Conservation (phyloP, 2,113 vertebrate genomes). For the Anthoscopus minutus region DNA sequence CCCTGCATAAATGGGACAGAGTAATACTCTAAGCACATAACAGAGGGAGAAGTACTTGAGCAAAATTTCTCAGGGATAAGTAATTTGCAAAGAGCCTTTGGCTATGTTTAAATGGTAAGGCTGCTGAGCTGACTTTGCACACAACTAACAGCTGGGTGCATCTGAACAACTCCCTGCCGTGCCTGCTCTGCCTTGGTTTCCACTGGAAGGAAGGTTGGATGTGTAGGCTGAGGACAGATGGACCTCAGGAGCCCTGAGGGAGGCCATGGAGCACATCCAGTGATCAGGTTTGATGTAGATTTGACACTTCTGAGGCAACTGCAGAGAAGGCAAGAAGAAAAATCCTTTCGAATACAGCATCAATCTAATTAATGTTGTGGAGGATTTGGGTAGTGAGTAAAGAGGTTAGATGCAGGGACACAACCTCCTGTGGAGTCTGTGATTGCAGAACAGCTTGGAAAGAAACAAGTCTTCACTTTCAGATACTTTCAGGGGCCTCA, state of each 20-base stretch:
- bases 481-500: too few relatives aligned
- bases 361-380: constrained; percentile 36
- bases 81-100: not conserved
- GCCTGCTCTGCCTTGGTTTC: not conserved
- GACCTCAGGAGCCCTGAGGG: constrained; percentile 2
- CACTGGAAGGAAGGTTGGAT: not conserved
- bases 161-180: not conserved
- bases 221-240: not conserved
- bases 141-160: not conserved
- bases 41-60: not conserved
- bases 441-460: constrained; percentile 16
- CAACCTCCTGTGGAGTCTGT: constrained; percentile 32
- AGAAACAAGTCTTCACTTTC: constrained; percentile 3
- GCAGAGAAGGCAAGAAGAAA: constrained; percentile 4
- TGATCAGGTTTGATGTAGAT: constrained; percentile 15
- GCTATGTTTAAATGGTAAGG: not conserved
- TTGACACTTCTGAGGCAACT: constrained; percentile 15
- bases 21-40: not conserved
- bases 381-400: constrained; percentile 37
- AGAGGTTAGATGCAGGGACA: constrained; percentile 36
- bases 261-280: not conserved
- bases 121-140: not conserved
- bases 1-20: not conserved
- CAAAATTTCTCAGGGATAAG: constrained; percentile 3
- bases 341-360: not conserved